Evolutionary conservation across 1,140 invertebrate species (phyloP), one percentile per base, ranked within the genome.

Genomic region (Apis laboriosa): DNA sequence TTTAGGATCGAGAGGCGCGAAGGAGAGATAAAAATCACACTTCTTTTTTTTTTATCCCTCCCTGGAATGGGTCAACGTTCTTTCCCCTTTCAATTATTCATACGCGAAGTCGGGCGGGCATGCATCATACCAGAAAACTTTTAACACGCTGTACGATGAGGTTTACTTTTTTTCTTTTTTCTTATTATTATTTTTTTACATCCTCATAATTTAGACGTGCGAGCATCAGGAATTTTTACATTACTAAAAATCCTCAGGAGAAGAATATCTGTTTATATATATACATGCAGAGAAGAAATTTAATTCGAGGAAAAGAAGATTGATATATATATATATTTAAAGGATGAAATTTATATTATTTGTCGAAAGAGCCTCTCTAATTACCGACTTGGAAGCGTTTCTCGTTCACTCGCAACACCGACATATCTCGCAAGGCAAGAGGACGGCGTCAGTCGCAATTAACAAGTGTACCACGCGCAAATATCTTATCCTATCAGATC

Each of bases 61-160:
- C 9, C 53, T 7, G 51, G 24, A 43, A n/a, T 0, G 49, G 72
- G 63, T 67, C 55, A 15, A 3, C 51, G 73, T 77, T 68, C 73
- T 68, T 81, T 68, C 43, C 43, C 72, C 12, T 67, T 81, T 81
- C 75, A 81, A 81, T 81, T 81, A 81, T 81, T 76, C 80, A 81
- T 81, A 77, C 15, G 24, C 60, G 56, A 81, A 76, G 80, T 76
- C 60, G 64, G 64, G 28, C 19, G 73, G 56, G 55, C 68, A 24
- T 68, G 64, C 68, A 76, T 66, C 74, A 81, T 15, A 76, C 64
- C 17, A 12, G 61, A 43, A 77, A 77, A 77, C 73, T 81, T 77
- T 68, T 56, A 60, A 74, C 80, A 58, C 34, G 21, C 56, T 4
- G 21, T 19, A n/a, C 61, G 63, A 43, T 34, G 63, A 68, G 19